A percentile compares a stretch with the other conserved stretches of the same genome.
Conservation (phyloP, 2,888 invertebrate genomes). For the Lacanobia wlatinum region DNA sequence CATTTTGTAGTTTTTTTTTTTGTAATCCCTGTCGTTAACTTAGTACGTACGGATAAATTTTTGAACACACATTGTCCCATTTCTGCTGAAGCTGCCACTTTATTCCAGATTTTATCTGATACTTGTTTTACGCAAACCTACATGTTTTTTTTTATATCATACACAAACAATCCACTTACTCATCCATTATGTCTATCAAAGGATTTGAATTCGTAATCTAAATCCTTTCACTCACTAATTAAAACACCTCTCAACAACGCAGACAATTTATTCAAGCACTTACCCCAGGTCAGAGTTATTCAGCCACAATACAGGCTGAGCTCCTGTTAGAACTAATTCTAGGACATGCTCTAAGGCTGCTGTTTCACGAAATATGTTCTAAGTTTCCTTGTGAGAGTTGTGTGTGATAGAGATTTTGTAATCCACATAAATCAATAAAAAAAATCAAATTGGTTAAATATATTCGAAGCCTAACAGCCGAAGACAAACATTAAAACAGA, state of each 20-base stretch:
- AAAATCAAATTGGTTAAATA: no score
- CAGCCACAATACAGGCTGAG: conserved; percentile 28
- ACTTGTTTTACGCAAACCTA: background rate
- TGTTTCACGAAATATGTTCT: background rate
- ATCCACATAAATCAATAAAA: no score
- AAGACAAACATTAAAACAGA: no score
- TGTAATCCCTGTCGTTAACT: no score
- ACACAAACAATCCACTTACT: background rate
- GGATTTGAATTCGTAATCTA: conserved; percentile 52
- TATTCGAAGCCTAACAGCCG: no score
- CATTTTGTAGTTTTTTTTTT: no score
- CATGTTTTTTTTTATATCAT: background rate
- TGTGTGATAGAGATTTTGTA: no score
- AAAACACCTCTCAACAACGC: conserved; percentile 42
- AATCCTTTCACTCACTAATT: conserved; percentile 54
- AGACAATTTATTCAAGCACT: conserved; percentile 56
- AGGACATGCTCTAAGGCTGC: conserved; percentile 31
- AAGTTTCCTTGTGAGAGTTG: no score
- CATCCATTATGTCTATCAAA: conserved; percentile 27
- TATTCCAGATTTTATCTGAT: background rate
- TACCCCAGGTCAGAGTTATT: conserved; percentile 31
- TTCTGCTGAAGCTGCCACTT: background rate
- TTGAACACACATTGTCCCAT: no score
- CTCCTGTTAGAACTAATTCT: conserved; percentile 42
- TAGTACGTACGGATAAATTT: no score